Conservation (phyloP, 2,797 vertebrate species). For the Merluccius polli region DNA sequence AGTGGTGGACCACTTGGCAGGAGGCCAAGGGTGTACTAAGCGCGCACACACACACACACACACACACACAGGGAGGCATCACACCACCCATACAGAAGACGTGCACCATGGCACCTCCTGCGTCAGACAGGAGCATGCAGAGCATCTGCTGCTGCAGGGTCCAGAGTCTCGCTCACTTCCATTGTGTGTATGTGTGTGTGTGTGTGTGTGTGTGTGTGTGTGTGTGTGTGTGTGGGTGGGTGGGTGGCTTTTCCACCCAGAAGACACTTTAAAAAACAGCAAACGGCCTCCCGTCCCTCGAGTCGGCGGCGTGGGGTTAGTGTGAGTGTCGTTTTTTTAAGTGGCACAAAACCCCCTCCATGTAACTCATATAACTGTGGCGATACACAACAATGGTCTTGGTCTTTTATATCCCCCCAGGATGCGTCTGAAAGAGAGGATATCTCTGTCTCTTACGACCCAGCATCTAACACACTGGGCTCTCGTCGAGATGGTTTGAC, state of each 20-base stretch:
- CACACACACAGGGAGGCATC: too few relatives aligned
- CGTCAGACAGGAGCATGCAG: background rate
- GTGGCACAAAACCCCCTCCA: conserved; percentile 41
- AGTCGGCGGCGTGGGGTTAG: background rate
- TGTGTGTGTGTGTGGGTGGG: background rate
- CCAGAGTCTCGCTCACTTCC: background rate
- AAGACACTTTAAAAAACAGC: background rate
- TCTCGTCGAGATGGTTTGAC: conserved; percentile 44
- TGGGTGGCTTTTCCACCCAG: background rate
- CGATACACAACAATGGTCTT: conserved; percentile 36
- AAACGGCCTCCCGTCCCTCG: background rate
- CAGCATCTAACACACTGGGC: background rate
- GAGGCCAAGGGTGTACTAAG: too few relatives aligned
- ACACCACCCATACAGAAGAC: too few relatives aligned
- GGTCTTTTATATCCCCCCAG: conserved; percentile 43
- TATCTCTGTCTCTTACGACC: background rate
- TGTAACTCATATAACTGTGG: conserved; percentile 7
- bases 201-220: background rate
- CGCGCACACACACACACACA: too few relatives aligned
- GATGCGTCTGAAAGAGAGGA: conserved; percentile 26
- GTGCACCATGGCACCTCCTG: background rate
- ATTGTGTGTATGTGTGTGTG: too few relatives aligned
- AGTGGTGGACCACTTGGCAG: too few relatives aligned
- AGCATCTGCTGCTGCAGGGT: background rate
- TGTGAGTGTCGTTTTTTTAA: conserved; percentile 6